A percentile compares a stretch with the other conserved stretches of the same genome.
phyloP scores from a whole-genome alignment of 2,888 invertebrate genomes.

The Leptinotarsa peninsularis region DNA sequence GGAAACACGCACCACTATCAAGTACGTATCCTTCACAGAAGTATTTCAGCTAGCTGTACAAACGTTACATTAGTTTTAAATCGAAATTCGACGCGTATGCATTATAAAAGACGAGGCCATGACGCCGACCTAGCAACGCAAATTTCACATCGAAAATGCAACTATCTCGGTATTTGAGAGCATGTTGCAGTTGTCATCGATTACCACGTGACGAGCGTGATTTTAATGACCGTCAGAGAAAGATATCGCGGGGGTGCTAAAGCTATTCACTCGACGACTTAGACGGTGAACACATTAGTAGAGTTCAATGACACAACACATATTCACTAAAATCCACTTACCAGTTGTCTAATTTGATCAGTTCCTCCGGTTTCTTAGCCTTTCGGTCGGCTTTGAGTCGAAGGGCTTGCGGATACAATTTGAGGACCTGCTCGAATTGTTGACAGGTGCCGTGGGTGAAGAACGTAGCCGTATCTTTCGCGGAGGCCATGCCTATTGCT shows the following conservation, averaged over 20 bases:
- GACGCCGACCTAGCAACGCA: conserved; percentile 55
- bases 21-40: conserved; percentile 18
- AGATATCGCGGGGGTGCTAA: conserved; percentile 71
- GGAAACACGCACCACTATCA: conserved; percentile 30
- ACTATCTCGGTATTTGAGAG: conserved; percentile 52
- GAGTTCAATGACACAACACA: conserved; percentile 62
- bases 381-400: conserved; percentile 90
- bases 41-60: conserved; percentile 11
- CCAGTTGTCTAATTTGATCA: conserved; percentile 95
- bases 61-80: conserved; percentile 22
- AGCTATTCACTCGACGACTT: conserved; percentile 56
- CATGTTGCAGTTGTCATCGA: conserved; percentile 72
- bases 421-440: conserved; percentile 89
- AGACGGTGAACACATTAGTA: conserved; percentile 52
- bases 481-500: conserved; percentile 60
- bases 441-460: conserved; percentile 89
- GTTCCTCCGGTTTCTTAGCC: conserved; percentile 93
- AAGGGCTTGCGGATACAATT: conserved; percentile 91
- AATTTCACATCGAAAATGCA: conserved; percentile 68
- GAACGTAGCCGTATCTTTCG: conserved; percentile 88
- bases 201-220: conserved; percentile 78
- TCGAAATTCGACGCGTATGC: conserved; percentile 36
- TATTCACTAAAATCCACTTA: conserved; percentile 70
- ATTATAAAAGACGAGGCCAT: conserved; percentile 56
- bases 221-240: conserved; percentile 74